phyloP scores from a whole-genome alignment of 1,140 invertebrate species.

The Pogonus chalceus region DNA sequence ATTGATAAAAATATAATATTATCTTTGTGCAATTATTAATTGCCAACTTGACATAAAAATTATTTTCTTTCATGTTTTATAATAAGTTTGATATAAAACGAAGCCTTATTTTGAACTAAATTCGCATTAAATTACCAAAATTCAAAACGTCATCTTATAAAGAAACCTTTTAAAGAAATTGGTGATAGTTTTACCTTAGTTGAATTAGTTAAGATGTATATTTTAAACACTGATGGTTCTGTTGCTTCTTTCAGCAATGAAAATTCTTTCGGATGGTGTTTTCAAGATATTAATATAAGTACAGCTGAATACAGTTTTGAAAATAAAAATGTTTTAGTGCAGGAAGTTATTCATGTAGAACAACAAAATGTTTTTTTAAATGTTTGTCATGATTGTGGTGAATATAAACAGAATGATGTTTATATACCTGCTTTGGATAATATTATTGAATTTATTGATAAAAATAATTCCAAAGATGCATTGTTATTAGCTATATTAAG shows the following conservation, averaged over 20 bases:
- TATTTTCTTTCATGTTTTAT: no score
- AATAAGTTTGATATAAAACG: no score
- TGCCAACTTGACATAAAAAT: no score
- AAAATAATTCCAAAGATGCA: not conserved
- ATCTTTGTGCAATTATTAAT: no score
- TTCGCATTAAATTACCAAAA: no score
- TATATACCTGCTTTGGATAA: not conserved
- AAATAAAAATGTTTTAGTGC: not conserved
- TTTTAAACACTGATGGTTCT: not conserved
- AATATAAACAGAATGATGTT: not conserved
- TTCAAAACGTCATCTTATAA: not conserved
- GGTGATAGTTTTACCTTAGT: not conserved
- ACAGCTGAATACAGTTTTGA: not conserved
- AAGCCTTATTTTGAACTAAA: no score
- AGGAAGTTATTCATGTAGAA: not conserved
- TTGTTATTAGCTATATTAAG: not conserved
- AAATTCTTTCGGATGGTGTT: not conserved
- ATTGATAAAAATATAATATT: no score
- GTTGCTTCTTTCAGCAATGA: not conserved
- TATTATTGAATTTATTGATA: not conserved
- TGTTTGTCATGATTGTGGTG: not conserved
- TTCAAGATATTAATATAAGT: not conserved
- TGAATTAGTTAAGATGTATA: not conserved
- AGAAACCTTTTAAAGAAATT: not conserved
- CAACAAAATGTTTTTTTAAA: not conserved